Conservation (phyloP, 2,113 vertebrate species). For the Antigone vipio region DNA sequence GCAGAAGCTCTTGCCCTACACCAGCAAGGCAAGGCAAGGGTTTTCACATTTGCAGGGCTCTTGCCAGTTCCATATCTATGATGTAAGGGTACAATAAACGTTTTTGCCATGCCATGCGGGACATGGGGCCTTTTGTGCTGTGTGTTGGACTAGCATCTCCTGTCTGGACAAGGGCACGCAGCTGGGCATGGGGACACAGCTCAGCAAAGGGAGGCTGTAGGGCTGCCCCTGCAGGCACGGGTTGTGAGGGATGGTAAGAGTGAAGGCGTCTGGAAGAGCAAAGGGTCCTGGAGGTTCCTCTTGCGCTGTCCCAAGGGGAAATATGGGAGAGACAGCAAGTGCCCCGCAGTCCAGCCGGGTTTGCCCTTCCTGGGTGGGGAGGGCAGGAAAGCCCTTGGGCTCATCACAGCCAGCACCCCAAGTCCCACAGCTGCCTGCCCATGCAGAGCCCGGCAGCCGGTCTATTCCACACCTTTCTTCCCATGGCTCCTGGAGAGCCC, state of each 20-base stretch:
- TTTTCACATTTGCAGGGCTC: accelerated
- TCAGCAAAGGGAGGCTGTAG: background rate
- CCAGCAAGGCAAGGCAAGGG: background rate
- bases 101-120: too few relatives aligned
- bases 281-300: background rate
- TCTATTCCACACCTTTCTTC: background rate
- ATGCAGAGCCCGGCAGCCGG: background rate
- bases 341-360: background rate
- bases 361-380: background rate
- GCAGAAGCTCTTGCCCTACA: background rate
- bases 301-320: too few relatives aligned
- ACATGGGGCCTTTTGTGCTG: background rate
- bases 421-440: background rate
- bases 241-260: background rate
- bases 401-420: background rate
- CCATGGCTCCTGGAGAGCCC: background rate
- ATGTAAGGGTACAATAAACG: background rate
- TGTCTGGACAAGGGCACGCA: background rate
- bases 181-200: background rate
- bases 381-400: background rate
- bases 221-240: background rate
- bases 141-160: background rate
- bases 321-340: background rate
- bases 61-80: background rate
- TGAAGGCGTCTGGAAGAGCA: background rate